phyloP scores from a whole-genome alignment of 2,888 invertebrate species.

The Nomada fucata region DNA sequence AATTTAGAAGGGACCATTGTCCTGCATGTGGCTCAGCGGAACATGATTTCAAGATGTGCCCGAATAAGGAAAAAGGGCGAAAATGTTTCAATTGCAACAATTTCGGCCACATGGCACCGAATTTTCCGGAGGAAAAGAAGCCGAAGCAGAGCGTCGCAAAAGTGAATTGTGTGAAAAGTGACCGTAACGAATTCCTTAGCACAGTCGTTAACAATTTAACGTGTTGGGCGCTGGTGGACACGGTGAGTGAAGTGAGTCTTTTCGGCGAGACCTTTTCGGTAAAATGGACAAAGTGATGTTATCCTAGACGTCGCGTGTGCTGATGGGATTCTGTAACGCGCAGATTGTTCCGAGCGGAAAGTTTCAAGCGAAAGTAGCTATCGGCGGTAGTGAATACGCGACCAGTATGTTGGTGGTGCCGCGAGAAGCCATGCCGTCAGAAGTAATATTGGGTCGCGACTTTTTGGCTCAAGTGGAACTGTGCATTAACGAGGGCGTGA shows the following conservation, averaged over 20 bases:
- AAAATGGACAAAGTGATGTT: not conserved
- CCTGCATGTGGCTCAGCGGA: not conserved
- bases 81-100: conserved; percentile 15
- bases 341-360: not conserved
- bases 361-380: not conserved
- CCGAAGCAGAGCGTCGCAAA: too few species aligned
- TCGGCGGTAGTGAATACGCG: not conserved
- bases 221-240: not conserved
- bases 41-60: not conserved
- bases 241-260: conserved; percentile 7
- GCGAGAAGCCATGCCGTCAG: too few species aligned
- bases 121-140: too few species aligned
- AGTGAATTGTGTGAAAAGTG: not conserved
- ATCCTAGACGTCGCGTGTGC: not conserved
- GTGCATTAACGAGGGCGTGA: too few species aligned
- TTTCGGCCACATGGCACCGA: not conserved
- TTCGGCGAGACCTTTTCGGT: not conserved
- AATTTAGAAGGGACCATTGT: not conserved
- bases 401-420: too few species aligned
- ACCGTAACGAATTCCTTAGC: not conserved
- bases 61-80: not conserved
- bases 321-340: not conserved
- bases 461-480: too few species aligned
- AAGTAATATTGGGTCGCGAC: too few species aligned
- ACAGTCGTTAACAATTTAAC: not conserved